Base-by-base conservation (phyloP, 2,888 invertebrate species). In the Callyntrura sp. region DNA sequence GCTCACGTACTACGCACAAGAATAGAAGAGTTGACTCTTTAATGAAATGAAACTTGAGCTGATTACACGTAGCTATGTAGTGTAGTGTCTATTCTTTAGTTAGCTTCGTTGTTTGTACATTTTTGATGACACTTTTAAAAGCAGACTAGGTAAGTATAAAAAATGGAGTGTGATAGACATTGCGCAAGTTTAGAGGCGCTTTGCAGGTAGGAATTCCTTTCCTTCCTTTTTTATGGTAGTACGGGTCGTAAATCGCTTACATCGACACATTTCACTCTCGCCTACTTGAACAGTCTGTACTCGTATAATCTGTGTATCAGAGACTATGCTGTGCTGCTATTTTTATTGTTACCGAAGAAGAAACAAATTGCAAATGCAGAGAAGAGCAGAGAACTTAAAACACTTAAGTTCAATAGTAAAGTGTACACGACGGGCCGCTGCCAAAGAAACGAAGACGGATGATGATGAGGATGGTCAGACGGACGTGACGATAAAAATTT, bases 351-450 rank as follows among this genome's bases (percentile, higher is more conserved):
- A n/a, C n/a, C n/a, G n/a, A n/a, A n/a, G n/a, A n/a, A n/a, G n/a
- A n/a, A 35, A 35, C 35, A 35, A 35, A 35, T 35, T 35, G 35
- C 6, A 51, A 51, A 11, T 51, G 9, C 51, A 51, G 51, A 14
- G 2, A 17, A 62, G 11, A 62, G 20, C 60, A n/a, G n/a, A n/a
- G 12, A 65, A 3, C 65, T 11, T 35, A n/a, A 68, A 28, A 35
- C 14, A 12, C 23, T 23, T 68, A 85, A 73, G 84, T 73, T 85
- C 73, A 73, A 85, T 84, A 85, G 73, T 85, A 55, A 85, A 73
- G 48, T 20, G 70, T 45, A 45, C 43, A 45, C 0, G 3, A 11
- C 1, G n/a, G 3, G 68, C 35, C 51, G 11, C 51, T 14, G 11
- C 51, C 11, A 51, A 3, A 51, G 11, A 11, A 51, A 14, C 9